phyloP scores from a whole-genome alignment of 2,888 invertebrate genomes.

The Eupithecia vulgata region DNA sequence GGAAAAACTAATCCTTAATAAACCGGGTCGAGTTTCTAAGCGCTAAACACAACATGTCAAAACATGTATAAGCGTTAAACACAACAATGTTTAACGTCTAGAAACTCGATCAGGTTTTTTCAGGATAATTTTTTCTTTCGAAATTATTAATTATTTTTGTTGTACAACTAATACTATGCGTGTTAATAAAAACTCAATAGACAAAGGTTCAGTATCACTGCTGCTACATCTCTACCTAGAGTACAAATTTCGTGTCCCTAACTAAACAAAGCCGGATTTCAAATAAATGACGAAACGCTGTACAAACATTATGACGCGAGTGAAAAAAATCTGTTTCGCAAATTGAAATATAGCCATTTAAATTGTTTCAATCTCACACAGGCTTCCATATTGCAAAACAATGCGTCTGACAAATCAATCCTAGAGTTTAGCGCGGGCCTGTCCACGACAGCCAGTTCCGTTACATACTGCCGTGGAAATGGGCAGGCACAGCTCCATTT shows the following conservation, averaged over 20 bases:
- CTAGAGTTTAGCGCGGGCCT: constrained; percentile 55
- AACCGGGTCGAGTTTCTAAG: not conserved
- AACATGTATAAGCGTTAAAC: too few species aligned
- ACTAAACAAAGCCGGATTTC: constrained; percentile 19
- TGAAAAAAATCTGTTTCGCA: constrained; percentile 36
- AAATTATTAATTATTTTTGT: too few species aligned
- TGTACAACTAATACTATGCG: too few species aligned
- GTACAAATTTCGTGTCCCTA: not conserved
- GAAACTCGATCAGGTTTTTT: too few species aligned
- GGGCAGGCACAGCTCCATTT: constrained; percentile 23
- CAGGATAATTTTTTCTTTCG: too few species aligned
- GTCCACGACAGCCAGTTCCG: constrained; percentile 57
- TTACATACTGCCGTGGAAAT: constrained; percentile 34
- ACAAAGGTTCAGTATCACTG: not conserved
- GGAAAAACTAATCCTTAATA: not conserved
- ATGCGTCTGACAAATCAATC: constrained; percentile 68
- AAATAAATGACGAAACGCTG: constrained; percentile 32
- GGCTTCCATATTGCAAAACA: constrained; percentile 50
- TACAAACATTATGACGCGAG: constrained; percentile 30
- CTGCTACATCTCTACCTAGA: not conserved
- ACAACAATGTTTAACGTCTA: too few species aligned
- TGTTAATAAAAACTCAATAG: not conserved
- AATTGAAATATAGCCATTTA: constrained; percentile 43
- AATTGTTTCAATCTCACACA: constrained; percentile 41
- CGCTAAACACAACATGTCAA: too few species aligned